These are phyloP conservation scores for Hymenopus coronatus DNA, from an alignment of 2,888 invertebrate genomes.

Conservation along the genomic window DNA sequence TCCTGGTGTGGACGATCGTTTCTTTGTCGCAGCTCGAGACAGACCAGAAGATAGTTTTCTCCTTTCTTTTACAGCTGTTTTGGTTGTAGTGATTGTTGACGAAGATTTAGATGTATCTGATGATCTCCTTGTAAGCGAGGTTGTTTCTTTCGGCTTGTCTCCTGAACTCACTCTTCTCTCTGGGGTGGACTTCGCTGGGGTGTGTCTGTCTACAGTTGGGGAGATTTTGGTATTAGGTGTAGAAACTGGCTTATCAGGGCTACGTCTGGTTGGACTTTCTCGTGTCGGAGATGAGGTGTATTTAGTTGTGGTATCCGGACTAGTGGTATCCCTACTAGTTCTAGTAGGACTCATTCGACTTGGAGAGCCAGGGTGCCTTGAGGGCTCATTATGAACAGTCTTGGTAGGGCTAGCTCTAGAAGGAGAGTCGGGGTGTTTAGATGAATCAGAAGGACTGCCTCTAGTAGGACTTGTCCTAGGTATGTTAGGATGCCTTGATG, in stretches of 20 bases:
- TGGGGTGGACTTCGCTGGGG: background rate
- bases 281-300: background rate
- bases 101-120: slow-evolving; percentile 24
- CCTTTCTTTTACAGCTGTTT: slow-evolving; percentile 31
- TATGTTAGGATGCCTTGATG: background rate
- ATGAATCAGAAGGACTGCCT: background rate
- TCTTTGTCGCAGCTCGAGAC: slow-evolving; percentile 36
- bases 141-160: slow-evolving; percentile 23
- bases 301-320: background rate
- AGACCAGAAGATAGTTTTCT: slow-evolving; percentile 34
- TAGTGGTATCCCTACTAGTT: background rate
- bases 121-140: slow-evolving; percentile 21
- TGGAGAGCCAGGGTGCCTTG: background rate
- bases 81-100: slow-evolving; percentile 6
- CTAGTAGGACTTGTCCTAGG: background rate
- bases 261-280: background rate
- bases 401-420: background rate
- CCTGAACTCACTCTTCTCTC: slow-evolving; percentile 29
- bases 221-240: background rate
- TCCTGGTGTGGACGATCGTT: slow-evolving; percentile 42
- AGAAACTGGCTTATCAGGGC: background rate
- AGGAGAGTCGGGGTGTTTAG: background rate
- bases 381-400: background rate
- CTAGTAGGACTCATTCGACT: slow-evolving; percentile 28
- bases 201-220: background rate